These are phyloP conservation scores for Macrotrachela quadricornifera DNA, from an alignment of 1,140 invertebrate species.

Conservation along the genomic window DNA sequence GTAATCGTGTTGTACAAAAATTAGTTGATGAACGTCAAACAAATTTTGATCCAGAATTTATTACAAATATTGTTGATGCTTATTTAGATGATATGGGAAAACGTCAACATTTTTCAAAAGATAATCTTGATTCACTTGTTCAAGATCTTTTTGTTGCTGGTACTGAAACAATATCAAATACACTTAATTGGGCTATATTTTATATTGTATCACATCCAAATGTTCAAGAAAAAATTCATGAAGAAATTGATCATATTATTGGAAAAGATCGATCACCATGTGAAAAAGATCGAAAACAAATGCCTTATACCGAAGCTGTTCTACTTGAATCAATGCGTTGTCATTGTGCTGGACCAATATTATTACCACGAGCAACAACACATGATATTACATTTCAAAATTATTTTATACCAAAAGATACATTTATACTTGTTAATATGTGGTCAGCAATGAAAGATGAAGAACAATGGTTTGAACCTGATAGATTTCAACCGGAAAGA, in stretches of 20 bases:
- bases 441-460: conserved; percentile 49
- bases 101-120: not conserved
- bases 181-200: conserved; percentile 61
- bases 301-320: conserved; percentile 20
- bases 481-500: conserved; percentile 47
- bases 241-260: conserved; percentile 65
- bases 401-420: conserved; percentile 45
- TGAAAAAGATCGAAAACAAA: conserved; percentile 43
- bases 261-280: conserved; percentile 50
- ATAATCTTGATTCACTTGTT: conserved; percentile 11
- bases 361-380: conserved; percentile 5
- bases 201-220: conserved; percentile 50
- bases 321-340: conserved; percentile 10
- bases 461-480: conserved; percentile 45
- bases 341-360: conserved; percentile 3
- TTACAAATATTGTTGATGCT: not conserved
- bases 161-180: conserved; percentile 64
- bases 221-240: conserved; percentile 53
- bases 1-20: not conserved
- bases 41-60: not conserved
- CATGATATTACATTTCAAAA: conserved; percentile 11
- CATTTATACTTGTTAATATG: conserved; percentile 60
- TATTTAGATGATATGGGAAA: too few relatives aligned
- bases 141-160: conserved; percentile 64
- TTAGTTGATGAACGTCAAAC: not conserved